Percentiles rank a stretch among this genome's conserved stretches.
These are phyloP conservation scores for Lasioglossum malachurum DNA, from an alignment of 2,888 invertebrate genomes.

Conservation along the genomic window DNA sequence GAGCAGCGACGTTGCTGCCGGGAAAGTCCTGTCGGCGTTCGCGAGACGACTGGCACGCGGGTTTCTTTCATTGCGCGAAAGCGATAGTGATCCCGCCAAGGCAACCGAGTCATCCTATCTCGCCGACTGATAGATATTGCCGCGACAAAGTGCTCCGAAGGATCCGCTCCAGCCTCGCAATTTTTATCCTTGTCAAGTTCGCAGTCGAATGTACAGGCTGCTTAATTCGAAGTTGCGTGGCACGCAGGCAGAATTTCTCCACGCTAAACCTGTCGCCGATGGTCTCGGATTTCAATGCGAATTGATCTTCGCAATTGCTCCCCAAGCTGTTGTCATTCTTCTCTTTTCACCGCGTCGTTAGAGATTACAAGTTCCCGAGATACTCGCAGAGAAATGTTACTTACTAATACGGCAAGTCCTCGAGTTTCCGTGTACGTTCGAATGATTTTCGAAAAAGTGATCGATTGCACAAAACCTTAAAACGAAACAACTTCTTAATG, in stretches of 20 bases:
- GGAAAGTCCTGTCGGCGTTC: constrained; percentile 21
- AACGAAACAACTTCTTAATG: neutral
- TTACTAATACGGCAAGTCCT: no score
- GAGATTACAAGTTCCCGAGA: no score
- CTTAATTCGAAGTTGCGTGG: neutral
- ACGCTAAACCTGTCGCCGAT: neutral
- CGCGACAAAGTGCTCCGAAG: neutral
- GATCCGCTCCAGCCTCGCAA: neutral
- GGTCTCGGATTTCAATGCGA: neutral
- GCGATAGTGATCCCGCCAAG: constrained; percentile 13
- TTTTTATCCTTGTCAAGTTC: neutral
- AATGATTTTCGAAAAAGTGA: no score
- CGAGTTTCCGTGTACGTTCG: no score
- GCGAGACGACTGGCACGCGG: neutral
- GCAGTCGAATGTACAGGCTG: neutral
- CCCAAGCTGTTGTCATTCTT: no score
- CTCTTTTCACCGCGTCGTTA: no score
- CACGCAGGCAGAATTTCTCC: no score
- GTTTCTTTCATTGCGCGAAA: constrained; percentile 19
- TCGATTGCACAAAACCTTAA: neutral
- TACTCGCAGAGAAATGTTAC: no score
- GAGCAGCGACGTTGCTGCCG: neutral
- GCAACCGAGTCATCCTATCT: neutral
- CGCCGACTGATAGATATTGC: neutral
- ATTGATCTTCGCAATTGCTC: no score